These are phyloP conservation scores for Eupithecia tripunctaria DNA, from an alignment of 2,888 invertebrate species.

Conservation along the genomic window DNA sequence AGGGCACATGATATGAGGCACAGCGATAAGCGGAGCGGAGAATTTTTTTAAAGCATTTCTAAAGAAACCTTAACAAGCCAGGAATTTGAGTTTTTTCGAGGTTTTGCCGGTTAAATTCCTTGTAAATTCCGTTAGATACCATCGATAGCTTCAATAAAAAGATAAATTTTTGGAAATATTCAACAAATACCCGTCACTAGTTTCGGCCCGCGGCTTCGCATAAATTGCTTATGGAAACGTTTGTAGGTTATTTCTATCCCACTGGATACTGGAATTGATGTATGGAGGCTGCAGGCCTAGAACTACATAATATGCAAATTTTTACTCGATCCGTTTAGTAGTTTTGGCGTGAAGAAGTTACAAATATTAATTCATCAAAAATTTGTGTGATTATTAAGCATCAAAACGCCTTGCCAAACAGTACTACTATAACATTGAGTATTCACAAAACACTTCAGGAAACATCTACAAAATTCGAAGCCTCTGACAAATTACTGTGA, in stretches of 20 bases:
- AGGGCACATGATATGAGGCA: neutral
- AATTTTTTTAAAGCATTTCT: neutral
- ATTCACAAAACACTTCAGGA: conserved; percentile 7
- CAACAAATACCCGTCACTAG: neutral
- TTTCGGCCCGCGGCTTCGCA: too few relatives aligned
- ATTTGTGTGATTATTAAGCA: neutral
- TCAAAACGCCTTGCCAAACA: neutral
- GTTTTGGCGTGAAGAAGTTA: too few relatives aligned
- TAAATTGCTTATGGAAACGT: too few relatives aligned
- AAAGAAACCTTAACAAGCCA: neutral
- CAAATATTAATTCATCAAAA: too few relatives aligned
- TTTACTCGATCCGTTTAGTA: too few relatives aligned
- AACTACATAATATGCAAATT: too few relatives aligned
- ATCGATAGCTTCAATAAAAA: neutral
- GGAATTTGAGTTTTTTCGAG: neutral
- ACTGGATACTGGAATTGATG: too few relatives aligned
- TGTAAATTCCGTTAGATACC: neutral
- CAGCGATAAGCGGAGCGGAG: conserved; percentile 13
- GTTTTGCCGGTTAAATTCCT: neutral
- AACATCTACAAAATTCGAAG: conserved; percentile 30
- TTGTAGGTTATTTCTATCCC: too few relatives aligned
- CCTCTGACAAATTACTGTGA: conserved; percentile 31
- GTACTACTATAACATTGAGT: neutral
- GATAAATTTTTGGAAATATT: neutral
- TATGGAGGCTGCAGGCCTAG: too few relatives aligned